phyloP scores from a whole-genome alignment of 2,888 invertebrate species.

The Spilarctia lutea region DNA sequence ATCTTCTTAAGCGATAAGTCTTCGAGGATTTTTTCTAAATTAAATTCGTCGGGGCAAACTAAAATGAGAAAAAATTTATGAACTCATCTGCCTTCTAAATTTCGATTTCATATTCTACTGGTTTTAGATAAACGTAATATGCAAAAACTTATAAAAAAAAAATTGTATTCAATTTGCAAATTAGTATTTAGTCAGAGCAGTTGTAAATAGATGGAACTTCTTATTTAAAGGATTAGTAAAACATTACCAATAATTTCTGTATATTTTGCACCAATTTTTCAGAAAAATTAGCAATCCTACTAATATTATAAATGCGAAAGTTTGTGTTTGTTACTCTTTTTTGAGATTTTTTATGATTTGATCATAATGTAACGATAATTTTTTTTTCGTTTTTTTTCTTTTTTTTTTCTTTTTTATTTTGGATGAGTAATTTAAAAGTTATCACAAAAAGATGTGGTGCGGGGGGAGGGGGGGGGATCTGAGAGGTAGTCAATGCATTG shows the following conservation, averaged over 20 bases:
- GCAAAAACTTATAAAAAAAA: not conserved
- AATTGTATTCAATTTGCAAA: not conserved
- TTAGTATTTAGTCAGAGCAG: not conserved
- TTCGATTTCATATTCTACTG: not conserved
- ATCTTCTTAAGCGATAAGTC: slow-evolving; percentile 6
- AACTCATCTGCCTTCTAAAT: not conserved
- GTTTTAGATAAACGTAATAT: not conserved
- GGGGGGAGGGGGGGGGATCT: no score
- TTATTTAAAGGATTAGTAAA: not conserved
- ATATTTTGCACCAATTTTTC: no score
- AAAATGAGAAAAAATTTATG: not conserved
- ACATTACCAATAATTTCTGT: not conserved
- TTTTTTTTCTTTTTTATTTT: no score
- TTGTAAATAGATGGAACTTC: not conserved
- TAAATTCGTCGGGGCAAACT: slow-evolving; percentile 3
- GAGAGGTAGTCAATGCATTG: no score
- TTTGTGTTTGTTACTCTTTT: no score
- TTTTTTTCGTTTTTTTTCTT: no score
- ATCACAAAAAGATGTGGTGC: no score
- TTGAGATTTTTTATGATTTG: no score
- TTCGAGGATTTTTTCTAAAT: not conserved
- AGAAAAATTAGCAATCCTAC: not conserved
- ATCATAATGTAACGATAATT: no score
- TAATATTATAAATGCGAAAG: no score
- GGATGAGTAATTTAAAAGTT: no score